phyloP scores from a whole-genome alignment of 2,113 vertebrate genomes.

The Dolichotis patagonum region DNA sequence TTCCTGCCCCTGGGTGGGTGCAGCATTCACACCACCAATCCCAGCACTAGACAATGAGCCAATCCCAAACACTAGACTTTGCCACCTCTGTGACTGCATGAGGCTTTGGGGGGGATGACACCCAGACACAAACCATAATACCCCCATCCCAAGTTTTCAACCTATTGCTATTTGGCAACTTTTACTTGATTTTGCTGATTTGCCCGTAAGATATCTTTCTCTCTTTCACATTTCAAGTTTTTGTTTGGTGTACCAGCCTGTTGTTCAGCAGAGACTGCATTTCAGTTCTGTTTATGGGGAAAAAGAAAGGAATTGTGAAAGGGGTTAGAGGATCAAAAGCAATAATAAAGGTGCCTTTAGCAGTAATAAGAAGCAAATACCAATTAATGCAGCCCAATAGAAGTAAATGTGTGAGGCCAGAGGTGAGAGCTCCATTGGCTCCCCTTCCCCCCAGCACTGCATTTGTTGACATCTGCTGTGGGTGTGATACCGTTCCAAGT shows the following conservation, averaged over 20 bases:
- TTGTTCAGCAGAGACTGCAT: conserved; percentile 8
- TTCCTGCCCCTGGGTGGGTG: too few relatives aligned
- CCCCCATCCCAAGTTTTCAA: neutral
- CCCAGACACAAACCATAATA: too few relatives aligned
- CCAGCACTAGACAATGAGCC: too few relatives aligned
- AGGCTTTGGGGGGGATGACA: too few relatives aligned
- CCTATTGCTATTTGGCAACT: neutral
- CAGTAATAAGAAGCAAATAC: neutral
- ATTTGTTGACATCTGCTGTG: neutral
- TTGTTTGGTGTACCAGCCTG: neutral
- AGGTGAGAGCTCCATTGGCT: neutral
- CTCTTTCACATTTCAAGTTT: conserved; percentile 42
- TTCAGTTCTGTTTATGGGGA: conserved; percentile 34
- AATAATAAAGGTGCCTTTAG: conserved; percentile 30
- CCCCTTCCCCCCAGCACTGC: rapidly evolving
- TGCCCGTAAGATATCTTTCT: neutral
- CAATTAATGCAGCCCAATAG: neutral
- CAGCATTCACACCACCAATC: too few relatives aligned
- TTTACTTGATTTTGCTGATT: neutral
- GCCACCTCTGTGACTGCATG: too few relatives aligned
- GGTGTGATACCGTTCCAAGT: rapidly evolving
- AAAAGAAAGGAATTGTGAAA: conserved; percentile 53
- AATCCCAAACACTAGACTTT: too few relatives aligned
- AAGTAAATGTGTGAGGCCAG: neutral
- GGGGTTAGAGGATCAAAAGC: conserved; percentile 48